Evolutionary conservation across 2,888 invertebrate species (phyloP), one percentile per base, ranked within the genome.

Genomic region (Archips xylosteana): DNA sequence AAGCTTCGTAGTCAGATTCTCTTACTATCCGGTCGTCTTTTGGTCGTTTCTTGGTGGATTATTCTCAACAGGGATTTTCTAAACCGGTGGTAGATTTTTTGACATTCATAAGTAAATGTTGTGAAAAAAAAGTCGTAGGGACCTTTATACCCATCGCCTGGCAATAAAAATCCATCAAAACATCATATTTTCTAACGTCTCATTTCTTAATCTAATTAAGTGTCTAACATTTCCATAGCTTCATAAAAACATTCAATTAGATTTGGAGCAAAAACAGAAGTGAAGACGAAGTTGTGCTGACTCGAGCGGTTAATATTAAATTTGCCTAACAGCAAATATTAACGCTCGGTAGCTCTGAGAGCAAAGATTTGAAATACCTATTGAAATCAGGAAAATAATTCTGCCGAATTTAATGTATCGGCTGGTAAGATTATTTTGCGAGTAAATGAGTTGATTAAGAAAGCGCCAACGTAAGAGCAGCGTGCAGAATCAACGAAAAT

Each of bases 261-360:
- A 32, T 54, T 54, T 13, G 6, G 23, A 45, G 63, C 15, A 13
- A 9, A 57, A 54, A 57, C 42, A n/a, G 45, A 67, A 12, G 45
- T 32, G 59, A 59, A 59, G 34, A n/a, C 13, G 13, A 34, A 67
- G 57, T 47, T 47, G n/a, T 32, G 67, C 67, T 59, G 45, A 34
- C 59, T 59, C 45, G 67, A 36, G 45, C 45, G 57, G 59, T 8
- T 67, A 42, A 13, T 42, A 59, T 67, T 34, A 67, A 67, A 67
- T 67, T 59, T 42, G 59, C 59, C 23, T 67, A 67, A 13, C 67
- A 47, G 66, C 66, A 57, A 42, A 67, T 67, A 45, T 59, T 23
- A 23, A 57, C 57, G 23, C 57, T 32, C 9, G 51, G 23, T 15
- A 54, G 57, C 61, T 61, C 39, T 39, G 39, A 39, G 15, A 9